A percentile compares a stretch with the other conserved stretches of the same genome.
These are phyloP conservation scores for Sebastes schlegelii DNA, from an alignment of 2,113 vertebrate species.

Conservation along the genomic window DNA sequence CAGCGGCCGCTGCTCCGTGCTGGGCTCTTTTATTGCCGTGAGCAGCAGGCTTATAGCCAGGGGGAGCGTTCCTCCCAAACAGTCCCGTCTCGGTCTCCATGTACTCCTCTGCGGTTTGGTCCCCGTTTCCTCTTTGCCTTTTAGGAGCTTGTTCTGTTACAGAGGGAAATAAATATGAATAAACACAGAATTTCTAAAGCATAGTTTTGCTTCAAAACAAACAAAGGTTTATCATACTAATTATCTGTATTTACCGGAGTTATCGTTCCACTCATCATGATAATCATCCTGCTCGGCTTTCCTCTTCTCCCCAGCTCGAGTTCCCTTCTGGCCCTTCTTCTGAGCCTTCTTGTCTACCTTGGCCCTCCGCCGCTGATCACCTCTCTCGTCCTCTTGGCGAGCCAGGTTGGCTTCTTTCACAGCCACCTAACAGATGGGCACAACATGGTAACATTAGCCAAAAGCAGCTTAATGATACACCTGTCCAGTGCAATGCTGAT, in stretches of 20 bases:
- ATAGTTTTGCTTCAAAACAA: neutral
- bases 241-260: constrained; percentile 81
- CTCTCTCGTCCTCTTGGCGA: constrained; percentile 90
- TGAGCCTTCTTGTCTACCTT: constrained; percentile 89
- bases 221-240: neutral
- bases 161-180: neutral
- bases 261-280: constrained; percentile 88
- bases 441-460: constrained; percentile 30
- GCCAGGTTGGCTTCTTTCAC: constrained; percentile 90
- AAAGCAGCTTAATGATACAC: constrained; percentile 4
- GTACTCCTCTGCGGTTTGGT: constrained; percentile 69
- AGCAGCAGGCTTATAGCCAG: constrained; percentile 50
- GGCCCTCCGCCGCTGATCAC: constrained; percentile 86
- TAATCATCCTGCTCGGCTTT: constrained; percentile 83
- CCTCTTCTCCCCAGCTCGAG: constrained; percentile 84
- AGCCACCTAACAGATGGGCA: constrained; percentile 83
- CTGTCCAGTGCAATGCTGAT: neutral
- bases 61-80: constrained; percentile 75
- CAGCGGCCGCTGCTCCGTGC: constrained; percentile 43
- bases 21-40: constrained; percentile 79
- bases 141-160: constrained; percentile 85
- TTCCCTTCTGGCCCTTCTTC: constrained; percentile 85
- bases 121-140: constrained; percentile 82
- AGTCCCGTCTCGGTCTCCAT: constrained; percentile 84
- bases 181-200: neutral